Percentiles rank a stretch among this genome's conserved stretches.
phyloP scores from a whole-genome alignment of 2,797 vertebrate species.

The Melanotaenia pygmaea region DNA sequence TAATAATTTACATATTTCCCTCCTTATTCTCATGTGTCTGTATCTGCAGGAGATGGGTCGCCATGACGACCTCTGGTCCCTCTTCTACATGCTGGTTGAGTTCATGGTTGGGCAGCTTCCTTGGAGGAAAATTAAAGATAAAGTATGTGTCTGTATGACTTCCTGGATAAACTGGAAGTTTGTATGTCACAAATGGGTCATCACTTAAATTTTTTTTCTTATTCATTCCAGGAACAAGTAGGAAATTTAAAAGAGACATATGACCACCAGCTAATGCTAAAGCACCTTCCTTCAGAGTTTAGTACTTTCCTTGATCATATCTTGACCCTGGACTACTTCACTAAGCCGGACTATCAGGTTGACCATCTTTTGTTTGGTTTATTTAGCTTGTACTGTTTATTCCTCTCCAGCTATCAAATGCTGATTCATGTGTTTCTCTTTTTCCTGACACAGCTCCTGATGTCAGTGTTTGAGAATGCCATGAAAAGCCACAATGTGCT shows the following conservation, averaged over 20 bases:
- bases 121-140: constrained; percentile 99
- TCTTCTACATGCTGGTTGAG: constrained; percentile 99
- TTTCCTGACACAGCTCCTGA: constrained; percentile 86
- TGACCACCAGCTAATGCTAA: constrained; percentile 95
- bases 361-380: constrained; percentile 12
- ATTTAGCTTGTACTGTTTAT: constrained; percentile 26
- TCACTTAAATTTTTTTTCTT: background rate
- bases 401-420: constrained; percentile 17
- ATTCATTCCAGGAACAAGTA: constrained; percentile 91
- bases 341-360: constrained; percentile 98
- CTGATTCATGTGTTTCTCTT: constrained; percentile 37
- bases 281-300: constrained; percentile 96
- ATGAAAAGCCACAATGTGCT: constrained; percentile 92
- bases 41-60: constrained; percentile 94
- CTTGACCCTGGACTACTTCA: constrained; percentile 93
- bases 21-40: background rate
- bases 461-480: constrained; percentile 93
- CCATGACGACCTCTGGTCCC: constrained; percentile 97
- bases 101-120: constrained; percentile 96
- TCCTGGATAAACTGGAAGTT: background rate
- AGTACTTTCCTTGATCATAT: constrained; percentile 94
- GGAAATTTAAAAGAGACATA: constrained; percentile 97
- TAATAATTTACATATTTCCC: background rate
- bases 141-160: constrained; percentile 80
- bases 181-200: background rate